These are phyloP conservation scores for Caenorhabditis panamensis DNA, from an alignment of 2,888 invertebrate species.

Conservation along the genomic window DNA sequence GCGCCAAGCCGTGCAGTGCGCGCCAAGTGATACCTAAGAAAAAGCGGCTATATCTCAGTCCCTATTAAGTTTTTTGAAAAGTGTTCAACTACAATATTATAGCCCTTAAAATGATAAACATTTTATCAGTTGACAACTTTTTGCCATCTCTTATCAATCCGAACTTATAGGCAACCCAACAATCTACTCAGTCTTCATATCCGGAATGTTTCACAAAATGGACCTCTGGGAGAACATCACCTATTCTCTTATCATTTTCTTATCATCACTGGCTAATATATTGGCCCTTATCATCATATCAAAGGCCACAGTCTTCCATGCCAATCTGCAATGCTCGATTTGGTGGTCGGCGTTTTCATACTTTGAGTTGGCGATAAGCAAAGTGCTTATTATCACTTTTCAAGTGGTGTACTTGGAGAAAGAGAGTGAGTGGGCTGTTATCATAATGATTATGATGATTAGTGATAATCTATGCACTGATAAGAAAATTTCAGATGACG, in stretches of 20 bases:
- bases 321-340: slow-evolving; percentile 31
- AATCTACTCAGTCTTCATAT: slow-evolving; percentile 37
- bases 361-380: slow-evolving; percentile 39
- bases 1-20: no score
- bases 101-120: no score
- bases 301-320: slow-evolving; percentile 30
- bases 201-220: slow-evolving; percentile 35
- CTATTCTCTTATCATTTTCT: slow-evolving; percentile 21
- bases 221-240: slow-evolving; percentile 9
- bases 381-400: slow-evolving; percentile 33
- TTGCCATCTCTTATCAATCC: background rate
- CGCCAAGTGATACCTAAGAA: no score
- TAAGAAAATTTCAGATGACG: slow-evolving; percentile 27
- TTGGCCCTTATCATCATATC: slow-evolving; percentile 26
- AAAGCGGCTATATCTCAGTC: no score
- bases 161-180: slow-evolving; percentile 46
- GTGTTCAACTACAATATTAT: no score
- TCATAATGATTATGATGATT: background rate
- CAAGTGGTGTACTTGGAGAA: slow-evolving; percentile 26
- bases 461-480: no score
- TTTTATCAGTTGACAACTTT: background rate
- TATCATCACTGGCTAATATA: slow-evolving; percentile 17
- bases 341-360: slow-evolving; percentile 39
- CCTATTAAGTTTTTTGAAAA: no score
- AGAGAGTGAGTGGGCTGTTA: slow-evolving; percentile 13